Conservation (phyloP, 2,888 invertebrate genomes). For the Melitaea athalia region DNA sequence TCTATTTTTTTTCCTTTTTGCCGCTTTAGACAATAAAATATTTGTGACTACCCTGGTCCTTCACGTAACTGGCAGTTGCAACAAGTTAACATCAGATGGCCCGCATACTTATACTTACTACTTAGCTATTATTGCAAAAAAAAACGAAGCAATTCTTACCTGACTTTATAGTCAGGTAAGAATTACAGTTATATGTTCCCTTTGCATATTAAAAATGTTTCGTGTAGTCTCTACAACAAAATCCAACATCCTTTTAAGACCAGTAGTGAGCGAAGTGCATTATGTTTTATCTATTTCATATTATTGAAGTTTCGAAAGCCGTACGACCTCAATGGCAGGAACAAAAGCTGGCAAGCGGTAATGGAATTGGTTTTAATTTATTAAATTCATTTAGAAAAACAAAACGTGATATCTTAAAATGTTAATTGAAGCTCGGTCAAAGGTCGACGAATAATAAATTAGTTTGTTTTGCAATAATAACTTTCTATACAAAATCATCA, state of each 20-base stretch:
- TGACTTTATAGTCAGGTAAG: no score
- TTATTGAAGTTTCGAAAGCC: constrained; percentile 22
- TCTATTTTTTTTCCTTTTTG: no score
- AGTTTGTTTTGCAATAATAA: constrained; percentile 1
- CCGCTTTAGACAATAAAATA: no score
- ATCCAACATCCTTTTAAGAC: background rate
- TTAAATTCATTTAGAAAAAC: background rate
- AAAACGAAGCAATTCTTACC: no score
- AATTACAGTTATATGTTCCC: no score
- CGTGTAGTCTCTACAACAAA: background rate
- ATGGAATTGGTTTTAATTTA: background rate
- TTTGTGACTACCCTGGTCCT: no score
- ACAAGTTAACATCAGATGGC: no score
- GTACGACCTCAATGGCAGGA: constrained; percentile 10
- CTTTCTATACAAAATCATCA: constrained; percentile 6
- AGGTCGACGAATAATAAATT: background rate
- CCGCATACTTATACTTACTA: no score
- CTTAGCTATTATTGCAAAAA: no score
- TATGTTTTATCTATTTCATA: constrained; percentile 9
- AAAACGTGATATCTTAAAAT: background rate
- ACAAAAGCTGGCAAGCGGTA: constrained; percentile 9
- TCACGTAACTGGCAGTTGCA: no score
- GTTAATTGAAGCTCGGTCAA: background rate
- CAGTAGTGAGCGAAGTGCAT: background rate
- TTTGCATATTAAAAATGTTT: no score